Base-by-base conservation (phyloP, 30 jellyfish, hydroid and myxozoan species). In the Cassiopea andromeda region DNA sequence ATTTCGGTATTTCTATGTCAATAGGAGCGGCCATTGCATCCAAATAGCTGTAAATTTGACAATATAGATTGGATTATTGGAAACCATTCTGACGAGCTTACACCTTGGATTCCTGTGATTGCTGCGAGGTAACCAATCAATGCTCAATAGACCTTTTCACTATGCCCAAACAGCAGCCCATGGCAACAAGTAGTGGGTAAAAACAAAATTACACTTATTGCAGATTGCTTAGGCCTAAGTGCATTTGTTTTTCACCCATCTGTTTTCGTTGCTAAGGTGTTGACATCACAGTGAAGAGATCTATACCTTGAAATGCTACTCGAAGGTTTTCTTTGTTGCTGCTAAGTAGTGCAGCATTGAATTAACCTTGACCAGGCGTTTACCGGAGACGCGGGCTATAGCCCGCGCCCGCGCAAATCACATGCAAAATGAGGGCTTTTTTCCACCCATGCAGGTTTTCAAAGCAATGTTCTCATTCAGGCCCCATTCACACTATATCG, bases 31-130 rank as follows among this genome's bases (percentile, higher is more conserved):
- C 70, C 98, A 38, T 60, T 96, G 73, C 97, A 79, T 38, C 99
- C 99, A 27, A 85, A 96, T 81, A 44, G 70, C 3, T 77, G 91
- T 77, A 96, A 50, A 44, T 97, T 91, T 71, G 90, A 69, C 43
- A 95, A 91, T 17, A 64, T 47, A 44, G 99, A 96, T 77, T 96
- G 99, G 99, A 60, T 96, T 1, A 96, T 96, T 87, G 99, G 99
- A 15, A 96, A 96, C 80, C 99, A 96, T 80, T 96, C 99, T 16
- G 99, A 96, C 80, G 99, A 96, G 82, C 93, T 96, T 17, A 96
- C 99, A 49, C 99, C 99, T 10, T 96, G 99, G 99, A 96, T 96
- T 72, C 99, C 99, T 46, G 94, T 96, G 1, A 96, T 96, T 1
- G 93, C 99, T 45, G 94, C 98, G 38, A 96, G 98, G 99, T 91